Evolutionary conservation across 2,113 vertebrate species (phyloP).

Genomic region (Alligator mississippiensis): DNA sequence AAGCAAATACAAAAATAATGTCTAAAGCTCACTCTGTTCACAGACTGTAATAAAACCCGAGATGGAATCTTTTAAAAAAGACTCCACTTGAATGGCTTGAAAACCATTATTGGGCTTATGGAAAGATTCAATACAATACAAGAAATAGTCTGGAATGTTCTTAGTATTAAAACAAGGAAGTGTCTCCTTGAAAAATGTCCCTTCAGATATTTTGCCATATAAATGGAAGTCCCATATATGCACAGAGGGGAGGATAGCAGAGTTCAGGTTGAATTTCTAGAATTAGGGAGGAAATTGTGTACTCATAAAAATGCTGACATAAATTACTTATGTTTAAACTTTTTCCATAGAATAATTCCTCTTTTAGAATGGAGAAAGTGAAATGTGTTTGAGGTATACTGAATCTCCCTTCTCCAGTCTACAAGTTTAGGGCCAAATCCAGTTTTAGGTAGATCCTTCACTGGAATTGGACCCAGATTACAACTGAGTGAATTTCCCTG

Average conservation of each 20-base stretch:
- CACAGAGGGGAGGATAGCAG: not conserved
- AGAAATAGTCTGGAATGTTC: not conserved
- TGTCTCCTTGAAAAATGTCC: not conserved
- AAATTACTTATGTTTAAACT: not conserved
- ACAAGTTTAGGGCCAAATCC: conserved; percentile 4
- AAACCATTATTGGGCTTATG: not conserved
- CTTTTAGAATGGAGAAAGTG: not conserved
- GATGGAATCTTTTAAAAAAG: not conserved
- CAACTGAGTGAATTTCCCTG: not conserved
- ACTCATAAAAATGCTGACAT: conserved; percentile 8
- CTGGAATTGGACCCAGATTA: not conserved
- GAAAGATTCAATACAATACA: not conserved
- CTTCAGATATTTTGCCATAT: not conserved
- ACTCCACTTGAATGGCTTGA: not conserved
- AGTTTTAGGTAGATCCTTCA: not conserved
- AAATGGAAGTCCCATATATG: accelerated
- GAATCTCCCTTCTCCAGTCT: not conserved
- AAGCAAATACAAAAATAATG: not conserved
- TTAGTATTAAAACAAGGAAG: not conserved
- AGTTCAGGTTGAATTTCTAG: not conserved
- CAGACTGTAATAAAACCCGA: not conserved
- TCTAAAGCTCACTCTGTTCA: not conserved
- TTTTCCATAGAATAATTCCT: conserved; percentile 22
- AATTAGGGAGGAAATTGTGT: not conserved
- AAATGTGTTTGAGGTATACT: not conserved